Conservation (phyloP, 1,140 invertebrate species). For the Zaprionus taronus region DNA sequence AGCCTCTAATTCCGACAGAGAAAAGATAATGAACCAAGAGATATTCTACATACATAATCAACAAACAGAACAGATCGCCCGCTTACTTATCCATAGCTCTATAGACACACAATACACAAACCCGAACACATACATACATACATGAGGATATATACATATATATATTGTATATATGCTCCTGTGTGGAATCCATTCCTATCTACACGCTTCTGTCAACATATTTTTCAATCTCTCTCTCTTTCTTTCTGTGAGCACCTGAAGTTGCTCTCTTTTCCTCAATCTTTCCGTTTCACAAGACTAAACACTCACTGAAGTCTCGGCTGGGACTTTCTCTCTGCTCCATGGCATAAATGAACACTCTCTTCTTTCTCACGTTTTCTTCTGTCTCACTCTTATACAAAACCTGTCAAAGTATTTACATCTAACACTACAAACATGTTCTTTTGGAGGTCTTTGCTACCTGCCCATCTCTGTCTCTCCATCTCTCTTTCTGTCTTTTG, state of each 20-base stretch:
- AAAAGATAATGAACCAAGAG: conserved; percentile 3
- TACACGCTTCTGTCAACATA: conserved; percentile 1
- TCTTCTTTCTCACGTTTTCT: background rate
- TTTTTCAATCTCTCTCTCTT: conserved; percentile 9
- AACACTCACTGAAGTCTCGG: background rate
- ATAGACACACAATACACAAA: background rate
- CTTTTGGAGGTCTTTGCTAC: background rate
- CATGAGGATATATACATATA: conserved; percentile 4
- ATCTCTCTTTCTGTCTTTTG: background rate
- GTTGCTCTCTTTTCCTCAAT: background rate
- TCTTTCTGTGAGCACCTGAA: conserved; percentile 7
- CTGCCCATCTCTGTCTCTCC: background rate
- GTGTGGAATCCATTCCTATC: conserved; percentile 7
- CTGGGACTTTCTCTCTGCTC: background rate
- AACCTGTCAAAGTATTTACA: background rate
- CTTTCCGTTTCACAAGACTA: conserved; percentile 12
- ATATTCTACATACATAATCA: conserved; percentile 10
- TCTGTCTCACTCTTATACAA: background rate
- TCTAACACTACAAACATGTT: background rate
- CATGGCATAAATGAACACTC: background rate
- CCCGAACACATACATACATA: background rate
- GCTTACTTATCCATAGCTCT: conserved; percentile 9
- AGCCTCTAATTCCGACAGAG: background rate
- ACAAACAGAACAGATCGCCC: conserved; percentile 28
- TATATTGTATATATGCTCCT: background rate